Evolutionary conservation across 2,113 vertebrate species (phyloP).

Genomic region (Hemicordylus capensis): DNA sequence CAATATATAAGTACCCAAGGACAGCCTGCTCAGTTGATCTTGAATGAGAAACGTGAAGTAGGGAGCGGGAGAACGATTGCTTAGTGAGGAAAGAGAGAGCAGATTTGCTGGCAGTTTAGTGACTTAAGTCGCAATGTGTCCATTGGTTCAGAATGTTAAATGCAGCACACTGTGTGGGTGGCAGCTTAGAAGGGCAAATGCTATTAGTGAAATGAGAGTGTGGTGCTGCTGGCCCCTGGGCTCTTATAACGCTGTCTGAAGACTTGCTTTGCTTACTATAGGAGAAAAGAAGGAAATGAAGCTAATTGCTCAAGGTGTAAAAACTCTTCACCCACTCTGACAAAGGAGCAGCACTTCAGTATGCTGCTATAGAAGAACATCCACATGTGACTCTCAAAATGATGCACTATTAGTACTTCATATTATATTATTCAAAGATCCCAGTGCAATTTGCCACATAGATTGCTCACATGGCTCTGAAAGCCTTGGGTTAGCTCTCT

Average conservation of each 20-base stretch:
- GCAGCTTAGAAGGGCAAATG: constrained; percentile 18
- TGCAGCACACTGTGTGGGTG: constrained; percentile 50
- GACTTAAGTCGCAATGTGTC: not conserved
- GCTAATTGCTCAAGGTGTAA: not conserved
- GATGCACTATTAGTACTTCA: not conserved
- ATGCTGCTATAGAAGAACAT: not conserved
- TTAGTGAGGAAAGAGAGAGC: not conserved
- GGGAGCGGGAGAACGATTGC: not conserved
- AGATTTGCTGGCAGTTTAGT: constrained; percentile 18
- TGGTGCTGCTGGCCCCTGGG: not conserved
- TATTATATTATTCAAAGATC: not conserved
- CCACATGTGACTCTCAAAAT: not conserved
- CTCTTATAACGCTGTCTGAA: not conserved
- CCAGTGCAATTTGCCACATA: not conserved
- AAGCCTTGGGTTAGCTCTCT: not conserved
- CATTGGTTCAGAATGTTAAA: constrained; percentile 2
- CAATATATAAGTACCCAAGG: constrained; percentile 27
- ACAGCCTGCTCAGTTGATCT: constrained; percentile 44
- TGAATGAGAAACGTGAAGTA: fast-evolving
- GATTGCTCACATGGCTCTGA: not conserved
- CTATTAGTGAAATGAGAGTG: not conserved
- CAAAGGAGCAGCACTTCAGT: not conserved
- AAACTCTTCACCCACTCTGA: not conserved
- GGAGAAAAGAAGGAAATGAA: constrained; percentile 4
- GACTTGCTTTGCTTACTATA: constrained; percentile 13